phyloP scores from a whole-genome alignment of 2,797 vertebrate species.

The Hylomyscus alleni region DNA sequence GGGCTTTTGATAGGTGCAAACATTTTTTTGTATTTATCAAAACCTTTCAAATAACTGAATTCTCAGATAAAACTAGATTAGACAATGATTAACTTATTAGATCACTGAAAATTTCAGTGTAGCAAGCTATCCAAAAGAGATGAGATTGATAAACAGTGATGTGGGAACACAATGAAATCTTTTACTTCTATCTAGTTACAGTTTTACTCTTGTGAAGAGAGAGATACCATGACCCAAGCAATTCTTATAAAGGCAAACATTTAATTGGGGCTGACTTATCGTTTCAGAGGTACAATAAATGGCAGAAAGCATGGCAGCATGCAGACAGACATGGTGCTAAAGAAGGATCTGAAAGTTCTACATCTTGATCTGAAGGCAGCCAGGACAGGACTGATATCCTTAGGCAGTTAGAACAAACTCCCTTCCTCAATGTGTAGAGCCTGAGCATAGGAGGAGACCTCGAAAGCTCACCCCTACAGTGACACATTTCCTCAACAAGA shows the following conservation, averaged over 20 bases:
- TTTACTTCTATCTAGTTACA: background rate
- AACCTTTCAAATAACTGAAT: conserved; percentile 58
- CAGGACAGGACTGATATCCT: background rate
- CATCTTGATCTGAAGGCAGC: background rate
- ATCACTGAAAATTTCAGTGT: conserved; percentile 22
- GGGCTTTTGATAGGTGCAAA: background rate
- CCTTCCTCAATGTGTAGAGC: background rate
- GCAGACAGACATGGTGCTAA: background rate
- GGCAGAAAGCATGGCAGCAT: background rate
- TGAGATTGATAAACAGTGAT: background rate
- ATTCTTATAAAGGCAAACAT: background rate
- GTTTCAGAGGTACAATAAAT: background rate
- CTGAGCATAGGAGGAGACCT: background rate
- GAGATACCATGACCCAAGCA: background rate
- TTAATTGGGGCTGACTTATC: background rate
- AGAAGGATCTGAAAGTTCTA: background rate
- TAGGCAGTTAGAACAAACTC: background rate
- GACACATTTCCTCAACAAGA: background rate
- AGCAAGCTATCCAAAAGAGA: background rate
- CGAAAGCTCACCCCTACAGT: background rate
- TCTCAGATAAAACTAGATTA: conserved; percentile 13
- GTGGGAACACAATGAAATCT: background rate
- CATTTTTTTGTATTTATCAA: background rate
- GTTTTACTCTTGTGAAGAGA: background rate
- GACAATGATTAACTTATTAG: conserved; percentile 44